A percentile compares a stretch with the other conserved stretches of the same genome.
Evolutionary conservation across 2,797 vertebrate species (phyloP).

Genomic region (Pristis pectinata): DNA sequence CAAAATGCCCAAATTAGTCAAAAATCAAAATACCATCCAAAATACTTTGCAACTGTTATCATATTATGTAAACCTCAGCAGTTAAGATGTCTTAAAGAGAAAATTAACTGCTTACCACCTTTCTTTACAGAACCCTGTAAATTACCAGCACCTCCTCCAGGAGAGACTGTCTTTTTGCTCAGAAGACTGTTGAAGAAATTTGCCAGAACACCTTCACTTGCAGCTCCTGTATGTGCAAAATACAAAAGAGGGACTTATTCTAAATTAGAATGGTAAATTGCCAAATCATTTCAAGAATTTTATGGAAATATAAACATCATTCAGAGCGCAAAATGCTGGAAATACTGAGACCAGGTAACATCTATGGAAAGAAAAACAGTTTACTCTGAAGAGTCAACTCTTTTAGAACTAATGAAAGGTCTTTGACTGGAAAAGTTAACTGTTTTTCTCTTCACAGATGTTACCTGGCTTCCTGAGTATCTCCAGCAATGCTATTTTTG

Average conservation of each 20-base stretch:
- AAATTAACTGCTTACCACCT: constrained; percentile 64
- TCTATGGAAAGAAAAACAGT: too few species aligned
- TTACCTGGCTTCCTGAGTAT: too few species aligned
- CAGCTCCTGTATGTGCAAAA: constrained; percentile 69
- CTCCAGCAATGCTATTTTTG: too few species aligned
- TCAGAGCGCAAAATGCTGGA: neutral
- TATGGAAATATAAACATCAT: neutral
- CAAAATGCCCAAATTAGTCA: neutral
- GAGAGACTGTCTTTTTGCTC: constrained; percentile 92
- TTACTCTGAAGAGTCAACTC: neutral
- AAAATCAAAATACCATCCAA: neutral
- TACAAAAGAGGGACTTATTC: neutral
- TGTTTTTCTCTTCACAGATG: too few species aligned
- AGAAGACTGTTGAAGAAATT: constrained; percentile 98
- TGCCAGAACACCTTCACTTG: constrained; percentile 93
- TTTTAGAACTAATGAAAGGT: too few species aligned
- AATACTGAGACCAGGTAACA: too few species aligned
- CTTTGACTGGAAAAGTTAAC: too few species aligned
- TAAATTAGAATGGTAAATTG: constrained; percentile 6
- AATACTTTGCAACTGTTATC: neutral
- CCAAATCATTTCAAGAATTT: neutral
- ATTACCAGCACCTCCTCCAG: constrained; percentile 70
- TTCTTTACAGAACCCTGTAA: constrained; percentile 87
- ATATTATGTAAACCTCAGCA: neutral
- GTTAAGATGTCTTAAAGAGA: neutral